phyloP scores from a whole-genome alignment of 2,113 vertebrate species.

The Cavia aperea region DNA sequence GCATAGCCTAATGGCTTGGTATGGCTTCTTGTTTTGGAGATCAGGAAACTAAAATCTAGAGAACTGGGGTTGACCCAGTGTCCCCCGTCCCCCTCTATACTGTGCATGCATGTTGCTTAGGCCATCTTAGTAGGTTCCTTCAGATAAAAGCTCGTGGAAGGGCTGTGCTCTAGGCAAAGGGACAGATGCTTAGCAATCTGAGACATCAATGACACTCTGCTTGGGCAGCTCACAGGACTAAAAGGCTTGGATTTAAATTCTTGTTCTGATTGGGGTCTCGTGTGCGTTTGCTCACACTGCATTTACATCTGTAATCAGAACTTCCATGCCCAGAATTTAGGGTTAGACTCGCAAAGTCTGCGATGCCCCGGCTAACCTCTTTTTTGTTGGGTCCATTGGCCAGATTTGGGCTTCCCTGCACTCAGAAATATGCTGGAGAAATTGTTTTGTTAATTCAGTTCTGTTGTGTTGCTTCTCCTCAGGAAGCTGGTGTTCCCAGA shows the following conservation, averaged over 20 bases:
- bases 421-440: background rate
- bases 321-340: background rate
- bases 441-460: background rate
- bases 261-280: background rate
- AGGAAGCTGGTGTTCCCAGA: background rate
- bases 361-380: background rate
- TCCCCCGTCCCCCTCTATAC: background rate
- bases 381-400: background rate
- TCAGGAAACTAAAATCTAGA: background rate
- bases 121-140: background rate
- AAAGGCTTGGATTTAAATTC: background rate
- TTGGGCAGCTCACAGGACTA: background rate
- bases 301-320: background rate
- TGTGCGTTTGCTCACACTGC: background rate
- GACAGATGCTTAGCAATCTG: background rate
- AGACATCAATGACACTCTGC: background rate
- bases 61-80: background rate
- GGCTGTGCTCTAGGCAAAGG: background rate
- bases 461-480: background rate
- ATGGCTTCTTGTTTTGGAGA: background rate
- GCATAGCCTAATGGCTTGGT: background rate
- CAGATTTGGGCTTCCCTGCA: background rate
- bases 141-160: background rate
- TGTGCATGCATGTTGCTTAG: background rate
- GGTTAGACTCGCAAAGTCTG: background rate